Conservation (phyloP, 92 coral and sea anemone species). For the Umimayanthus chanpuru region DNA sequence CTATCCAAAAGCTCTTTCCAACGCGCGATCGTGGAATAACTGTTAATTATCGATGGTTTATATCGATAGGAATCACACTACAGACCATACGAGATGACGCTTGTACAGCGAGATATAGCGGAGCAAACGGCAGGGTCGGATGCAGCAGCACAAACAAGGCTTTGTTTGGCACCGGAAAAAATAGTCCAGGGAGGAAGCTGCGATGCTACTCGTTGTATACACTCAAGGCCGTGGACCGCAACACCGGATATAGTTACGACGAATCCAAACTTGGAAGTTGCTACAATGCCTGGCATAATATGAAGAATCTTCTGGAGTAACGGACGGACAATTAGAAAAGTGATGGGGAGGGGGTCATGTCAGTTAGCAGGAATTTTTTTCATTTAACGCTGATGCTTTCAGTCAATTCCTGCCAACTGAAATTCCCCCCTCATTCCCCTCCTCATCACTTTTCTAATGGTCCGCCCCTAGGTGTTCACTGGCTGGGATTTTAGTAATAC, state of each 20-base stretch:
- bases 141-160: conserved; percentile 17
- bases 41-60: too few relatives aligned
- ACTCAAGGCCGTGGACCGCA: neutral
- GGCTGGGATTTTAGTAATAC: neutral
- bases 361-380: too few relatives aligned
- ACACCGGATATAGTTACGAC: conserved; percentile 14
- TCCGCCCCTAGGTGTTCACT: too few relatives aligned
- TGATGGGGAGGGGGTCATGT: too few relatives aligned
- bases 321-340: too few relatives aligned
- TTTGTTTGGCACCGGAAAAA: neutral
- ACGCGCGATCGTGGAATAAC: too few relatives aligned
- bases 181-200: neutral
- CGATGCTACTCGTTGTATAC: conserved; percentile 18
- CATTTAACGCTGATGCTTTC: too few relatives aligned
- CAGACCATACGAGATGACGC: neutral
- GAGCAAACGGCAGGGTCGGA: neutral
- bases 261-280: neutral
- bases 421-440: too few relatives aligned
- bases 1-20: too few relatives aligned
- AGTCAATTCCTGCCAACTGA: too few relatives aligned
- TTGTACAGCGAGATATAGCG: neutral
- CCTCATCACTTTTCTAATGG: too few relatives aligned
- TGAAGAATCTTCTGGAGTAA: neutral
- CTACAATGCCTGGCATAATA: neutral
- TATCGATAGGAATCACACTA: conserved; percentile 8